Evolutionary conservation across 2,888 invertebrate species (phyloP), one percentile per base, ranked within the genome.

Genomic region (Cryptocephalus moraei): DNA sequence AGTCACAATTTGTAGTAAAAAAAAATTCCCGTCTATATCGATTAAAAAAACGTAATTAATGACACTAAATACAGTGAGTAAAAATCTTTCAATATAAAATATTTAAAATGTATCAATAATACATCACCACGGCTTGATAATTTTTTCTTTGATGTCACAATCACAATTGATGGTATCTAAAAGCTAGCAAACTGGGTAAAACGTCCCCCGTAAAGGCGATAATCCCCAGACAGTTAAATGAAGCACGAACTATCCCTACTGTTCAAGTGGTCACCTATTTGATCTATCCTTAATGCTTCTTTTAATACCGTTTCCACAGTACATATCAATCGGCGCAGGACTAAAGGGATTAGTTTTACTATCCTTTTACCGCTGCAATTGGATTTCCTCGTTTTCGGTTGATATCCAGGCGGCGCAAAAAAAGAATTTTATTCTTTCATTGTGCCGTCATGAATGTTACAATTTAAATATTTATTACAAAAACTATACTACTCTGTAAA

Each of bases 251-350:
- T 45, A 49, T 46, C 48, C 47, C 47, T 33, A 49, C 49, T 46
- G 50, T 45, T 49, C 45, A 48, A 51, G 48, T 45, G 49, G 39
- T 49, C 47, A 47, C 43, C 43, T 43, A 43, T 49, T 48, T 49
- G 51, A 51, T 51, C 47, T 44, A 44, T 43, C 34, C 43, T 47
- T 47, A 43, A 47, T 47, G 12, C 33, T 43, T 36, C 47, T 43
- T 48, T 47, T 45, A 44, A 46, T 49, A 46, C 43, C 44, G 39
- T 45, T 43, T 49, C 51, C 46, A 48, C 49, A 51, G 47, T 51
- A 51, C 51, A 47, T 49, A 51, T 51, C 51, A 51, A 49, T 51
- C 51, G 49, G 47, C 43, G 41, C 34, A 42, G 49, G 51, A 49
- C 49, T 51, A 49, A 51, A 49, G 48, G 47, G 51, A 51, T 51